Conservation (phyloP, 2,113 vertebrate species). For the Hypomesus transpacificus region DNA sequence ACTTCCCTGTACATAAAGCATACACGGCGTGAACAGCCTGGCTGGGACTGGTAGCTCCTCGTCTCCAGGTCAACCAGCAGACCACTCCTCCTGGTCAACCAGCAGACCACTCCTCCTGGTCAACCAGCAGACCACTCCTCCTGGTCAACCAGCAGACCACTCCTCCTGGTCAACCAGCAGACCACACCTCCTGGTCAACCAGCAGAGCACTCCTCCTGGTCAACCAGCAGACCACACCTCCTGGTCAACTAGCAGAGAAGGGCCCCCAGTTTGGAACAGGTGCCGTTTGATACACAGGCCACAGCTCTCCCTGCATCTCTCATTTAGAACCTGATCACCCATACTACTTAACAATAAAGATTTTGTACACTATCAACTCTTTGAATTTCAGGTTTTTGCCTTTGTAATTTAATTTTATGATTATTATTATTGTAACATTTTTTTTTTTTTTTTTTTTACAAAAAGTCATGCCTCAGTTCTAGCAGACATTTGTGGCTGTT, state of each 20-base stretch:
- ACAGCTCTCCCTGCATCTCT: slow-evolving; percentile 36
- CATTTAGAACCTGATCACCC: slow-evolving; percentile 53
- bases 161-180: no score
- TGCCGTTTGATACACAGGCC: slow-evolving; percentile 30
- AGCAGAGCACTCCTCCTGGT: no score
- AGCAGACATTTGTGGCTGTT: slow-evolving; percentile 67
- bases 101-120: no score
- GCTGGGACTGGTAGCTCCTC: slow-evolving; percentile 37
- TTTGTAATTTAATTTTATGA: slow-evolving; percentile 43
- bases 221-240: no score
- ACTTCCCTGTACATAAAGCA: slow-evolving; percentile 72
- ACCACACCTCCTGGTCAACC: no score
- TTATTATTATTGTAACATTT: no score
- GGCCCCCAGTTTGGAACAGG: slow-evolving; percentile 39
- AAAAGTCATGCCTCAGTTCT: slow-evolving; percentile 69
- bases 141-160: no score
- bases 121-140: not conserved
- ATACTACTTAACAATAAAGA: slow-evolving; percentile 44
- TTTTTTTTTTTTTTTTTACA: slow-evolving; percentile 43
- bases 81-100: no score
- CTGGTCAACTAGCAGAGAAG: not conserved
- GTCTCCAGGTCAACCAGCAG: not conserved
- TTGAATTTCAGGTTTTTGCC: slow-evolving; percentile 61
- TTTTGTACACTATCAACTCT: slow-evolving; percentile 52
- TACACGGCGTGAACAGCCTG: slow-evolving; percentile 42